Evolutionary conservation across 2,888 invertebrate genomes (phyloP), one percentile per base, ranked within the genome.

Genomic region (Linyphia triangularis): DNA sequence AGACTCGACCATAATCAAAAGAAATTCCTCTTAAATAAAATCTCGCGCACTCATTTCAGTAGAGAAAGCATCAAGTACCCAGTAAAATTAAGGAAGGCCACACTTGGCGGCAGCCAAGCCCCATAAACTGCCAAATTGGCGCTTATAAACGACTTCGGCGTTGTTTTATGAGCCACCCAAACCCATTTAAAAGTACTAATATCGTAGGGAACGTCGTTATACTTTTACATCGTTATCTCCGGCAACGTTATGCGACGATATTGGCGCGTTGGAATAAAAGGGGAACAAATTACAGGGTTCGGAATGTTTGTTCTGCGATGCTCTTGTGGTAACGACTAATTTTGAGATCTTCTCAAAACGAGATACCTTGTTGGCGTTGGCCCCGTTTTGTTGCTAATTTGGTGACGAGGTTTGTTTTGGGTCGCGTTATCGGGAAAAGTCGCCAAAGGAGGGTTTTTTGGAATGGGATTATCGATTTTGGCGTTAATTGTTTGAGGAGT

Each of bases 141-240:
- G 26, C 40, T 59, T 77, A 13, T 59, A 77, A 77, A 63, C 43
- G 26, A 63, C 37, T 63, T n/a, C 10, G 22, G n/a, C 69, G 63
- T 40, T 77, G 28, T 77, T 77, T 77, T 77, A 77, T 63, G 24
- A 63, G n/a, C 63, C 77, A 63, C 63, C 77, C 61, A 22, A n/a
- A 3, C 63, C 63, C 77, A 77, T 77, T 77, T 77, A 77, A 77
- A 61, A 77, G 40, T 37, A 63, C 77, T 77, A 77, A 77, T 77
- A 77, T 63, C 77, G 6, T 16, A 26, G n/a, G n/a, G n/a, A 1
- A 13, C 43, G 67, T 37, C 28, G 26, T 16, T 26, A 70, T 26
- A 16, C 22, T 33, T 22, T 24, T 2, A 13, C 6, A 16, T 43
- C 70, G 43, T 70, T 70, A 70, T 70, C 43, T 5, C 7, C 16